Base-by-base conservation (phyloP, 2,797 vertebrate genomes). In the Pempheris klunzingeri region DNA sequence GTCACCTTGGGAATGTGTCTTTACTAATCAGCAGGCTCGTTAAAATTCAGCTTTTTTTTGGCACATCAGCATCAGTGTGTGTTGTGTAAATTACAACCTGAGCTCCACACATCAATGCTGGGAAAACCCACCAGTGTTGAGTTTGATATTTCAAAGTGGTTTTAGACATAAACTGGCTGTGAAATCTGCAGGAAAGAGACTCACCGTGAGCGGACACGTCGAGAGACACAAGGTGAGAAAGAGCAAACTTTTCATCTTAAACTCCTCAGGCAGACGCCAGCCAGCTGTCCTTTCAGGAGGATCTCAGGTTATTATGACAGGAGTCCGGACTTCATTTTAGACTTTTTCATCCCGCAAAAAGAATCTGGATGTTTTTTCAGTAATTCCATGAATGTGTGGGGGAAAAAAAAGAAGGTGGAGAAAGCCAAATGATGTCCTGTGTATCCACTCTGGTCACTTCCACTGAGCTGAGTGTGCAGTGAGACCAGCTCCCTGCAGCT, bases 231-330 rank as follows among this genome's bases (percentile, higher is more conserved):
- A 53, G 59, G 47, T 70, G 70, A 85, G 5, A 0, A 88, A 39
- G 14, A 86, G 60, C 18, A 82, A 85, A 90, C 83, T 81, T 85
- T 24, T 88, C 90, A 91, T 91, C 28, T 60, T 83, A 12, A n/a
- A 12, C 38, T 62, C 57, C 67, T 72, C 72, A 50, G 66, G 58
- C 57, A 22, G 38, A 43, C 26, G 28, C 26, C 38, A 43, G 4
- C 4, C 22, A 13, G 12, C 17, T 22, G 61, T 59, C 47, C 62
- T 7, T 7, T 34, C 39, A 47, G 44, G 38, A 26, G 59, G 2
- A 54, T 8, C 52, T 24, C 39, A 10, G 28, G 3, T n/a, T n/a
- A n/a, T 63, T 22, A 22, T 0, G 41, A 46, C 36, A 6, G 1
- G 11, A 47, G 54, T 22, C 55, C 28, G 7, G 34, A 67, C 63